Base-by-base conservation (phyloP, 2,797 vertebrate species). In the Chiropotes sagulatus region DNA sequence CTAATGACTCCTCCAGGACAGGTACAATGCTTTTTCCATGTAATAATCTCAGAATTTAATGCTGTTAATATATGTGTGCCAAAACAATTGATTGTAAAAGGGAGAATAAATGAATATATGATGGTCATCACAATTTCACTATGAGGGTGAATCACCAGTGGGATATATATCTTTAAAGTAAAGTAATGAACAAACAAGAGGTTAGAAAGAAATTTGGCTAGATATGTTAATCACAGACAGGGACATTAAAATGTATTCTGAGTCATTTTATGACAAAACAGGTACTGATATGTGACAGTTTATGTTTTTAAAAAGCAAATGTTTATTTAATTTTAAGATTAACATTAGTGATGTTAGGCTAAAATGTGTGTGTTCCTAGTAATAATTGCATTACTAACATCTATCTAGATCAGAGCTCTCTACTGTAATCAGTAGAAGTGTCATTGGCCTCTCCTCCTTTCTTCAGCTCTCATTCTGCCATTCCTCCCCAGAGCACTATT, bases 401-500 rank as follows among this genome's bases (percentile, higher is more conserved):
- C 7, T 3, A 67, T 48, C n/a, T 81, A n/a, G 58, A 82, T 83
- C 58, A 88, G 48, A 92, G 39, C 14, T 79, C 22, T 97, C 67
- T 87, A 76, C 81, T n/a, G 89, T 64, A 33, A 48, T 88, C 30
- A 82, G 41, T 78, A 48, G 33, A 88, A 90, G 87, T 91, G 48
- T 93, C 58, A 2, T 5, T 92, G 75, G 82, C 75, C 57, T 96
- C 73, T 87, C 72, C 33, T 83, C 33, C 6, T 86, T 81, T 91
- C 67, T 83, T 94, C 67, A 81, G 50, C 57, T 87, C 82, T 82
- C 73, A 81, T 88, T 57, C 50, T 96, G 67, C 87, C 85, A n/a
- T 86, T 83, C 19, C 39, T 94, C 97, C 81, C 88, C 30, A 92
- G 81, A 83, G 96, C 5, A 70, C 96, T 93, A 95, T 96, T 97